Base-by-base conservation (phyloP, 1,140 invertebrate species). In the Gryllus bimaculatus region DNA sequence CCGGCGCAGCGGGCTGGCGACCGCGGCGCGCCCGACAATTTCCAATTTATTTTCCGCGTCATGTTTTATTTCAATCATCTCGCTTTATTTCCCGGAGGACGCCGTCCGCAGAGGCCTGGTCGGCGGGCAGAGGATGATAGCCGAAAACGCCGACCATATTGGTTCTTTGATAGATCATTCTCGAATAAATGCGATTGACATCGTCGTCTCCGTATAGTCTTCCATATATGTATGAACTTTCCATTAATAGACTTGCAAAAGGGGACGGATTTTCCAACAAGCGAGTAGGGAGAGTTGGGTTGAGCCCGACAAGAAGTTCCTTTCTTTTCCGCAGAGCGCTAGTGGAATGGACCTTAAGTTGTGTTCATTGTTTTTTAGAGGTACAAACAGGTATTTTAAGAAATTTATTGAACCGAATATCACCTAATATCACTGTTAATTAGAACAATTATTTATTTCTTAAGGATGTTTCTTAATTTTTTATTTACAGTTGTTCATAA, bases 211-310 rank as follows among this genome's bases (percentile, higher is more conserved):
- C 26, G 26, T 39, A 39, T 39, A 39, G 26, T 39, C 26, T 39
- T 39, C 54, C 54, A 66, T 66, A 66, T 66, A 66, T 66, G 54
- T 66, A 66, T 66, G 54, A 66, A 66, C 54, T 66, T 66, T 66
- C 54, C 54, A 66, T 66, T 66, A 66, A 66, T 66, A 66, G 54
- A 66, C 54, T 66, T 66, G 54, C 10, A 66, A 66, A 66, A 7
- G 18, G 18, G 54, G 54, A 18, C 10, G 10, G 54, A 66, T 13
- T 10, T 66, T 7, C 10, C 54, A 66, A 18, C 54, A 66, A 66
- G 54, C 54, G 26, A 39, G 26, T 39, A 39, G 26, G 26, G 26
- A 39, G 26, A 39, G 26, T 39, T 1, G 26, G 26, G 26, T 39
- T 39, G 26, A 39, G 5, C 26, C 26, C 26, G 26, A 39, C 26